Evolutionary conservation across 2,888 invertebrate species (phyloP).

Genomic region (Heliconius ethilla): DNA sequence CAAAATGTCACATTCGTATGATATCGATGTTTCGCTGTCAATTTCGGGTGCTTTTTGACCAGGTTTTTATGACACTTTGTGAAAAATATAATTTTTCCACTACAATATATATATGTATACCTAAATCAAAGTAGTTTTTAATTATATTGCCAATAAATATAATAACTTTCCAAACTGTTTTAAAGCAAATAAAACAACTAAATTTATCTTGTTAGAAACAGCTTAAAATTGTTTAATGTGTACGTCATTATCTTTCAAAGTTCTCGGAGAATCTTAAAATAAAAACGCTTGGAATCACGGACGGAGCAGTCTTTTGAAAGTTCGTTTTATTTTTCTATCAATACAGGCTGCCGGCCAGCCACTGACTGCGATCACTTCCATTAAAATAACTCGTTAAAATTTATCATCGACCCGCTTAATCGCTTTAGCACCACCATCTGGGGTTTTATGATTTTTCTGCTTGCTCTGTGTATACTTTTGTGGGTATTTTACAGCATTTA

Average conservation of each 20-base stretch:
- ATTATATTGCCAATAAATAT: not conserved
- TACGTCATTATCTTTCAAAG: slow-evolving; percentile 48
- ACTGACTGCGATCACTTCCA: slow-evolving; percentile 81
- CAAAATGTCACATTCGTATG: slow-evolving; percentile 75
- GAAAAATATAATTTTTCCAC: slow-evolving; percentile 33
- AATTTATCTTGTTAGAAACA: slow-evolving; percentile 35
- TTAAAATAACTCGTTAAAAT: slow-evolving; percentile 83
- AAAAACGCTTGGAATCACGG: slow-evolving; percentile 50
- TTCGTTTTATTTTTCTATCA: slow-evolving; percentile 80
- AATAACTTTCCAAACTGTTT: not conserved
- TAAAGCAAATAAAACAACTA: slow-evolving; percentile 2
- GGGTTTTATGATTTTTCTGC: slow-evolving; percentile 82
- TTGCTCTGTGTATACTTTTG: slow-evolving; percentile 77
- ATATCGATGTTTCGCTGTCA: slow-evolving; percentile 72
- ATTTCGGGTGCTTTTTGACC: slow-evolving; percentile 51
- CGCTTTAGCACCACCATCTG: slow-evolving; percentile 82
- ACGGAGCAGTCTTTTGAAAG: slow-evolving; percentile 72
- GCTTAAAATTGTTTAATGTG: slow-evolving; percentile 43
- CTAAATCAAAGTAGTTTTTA: not conserved
- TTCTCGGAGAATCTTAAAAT: slow-evolving; percentile 49
- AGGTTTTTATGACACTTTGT: slow-evolving; percentile 43
- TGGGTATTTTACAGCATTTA: slow-evolving; percentile 77
- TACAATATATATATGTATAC: not conserved
- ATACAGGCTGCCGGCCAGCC: slow-evolving; percentile 75
- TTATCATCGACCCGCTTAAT: slow-evolving; percentile 82